Conservation (phyloP, 1,140 invertebrate genomes). For the Philopotamus ludificatus region DNA sequence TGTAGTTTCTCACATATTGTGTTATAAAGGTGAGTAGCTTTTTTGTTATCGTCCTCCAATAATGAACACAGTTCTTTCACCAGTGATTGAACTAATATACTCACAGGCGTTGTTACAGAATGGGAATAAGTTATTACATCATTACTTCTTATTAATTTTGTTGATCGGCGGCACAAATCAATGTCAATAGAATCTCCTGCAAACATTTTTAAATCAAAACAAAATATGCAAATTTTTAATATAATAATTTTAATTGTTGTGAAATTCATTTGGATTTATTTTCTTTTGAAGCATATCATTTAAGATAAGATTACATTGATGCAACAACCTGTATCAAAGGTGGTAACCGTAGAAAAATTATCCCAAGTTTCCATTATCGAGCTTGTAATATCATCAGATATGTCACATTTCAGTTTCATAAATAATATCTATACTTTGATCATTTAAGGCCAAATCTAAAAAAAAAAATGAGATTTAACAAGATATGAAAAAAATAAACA, state of each 20-base stretch:
- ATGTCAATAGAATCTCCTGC: constrained; percentile 17
- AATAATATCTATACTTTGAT: too few species aligned
- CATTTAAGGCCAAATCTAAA: not conserved
- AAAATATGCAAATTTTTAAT: too few species aligned
- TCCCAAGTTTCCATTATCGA: too few species aligned
- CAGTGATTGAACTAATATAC: constrained; percentile 63
- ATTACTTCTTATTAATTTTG: constrained; percentile 1
- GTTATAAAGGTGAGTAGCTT: constrained; percentile 60
- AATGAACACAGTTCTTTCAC: constrained; percentile 63
- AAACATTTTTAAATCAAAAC: too few species aligned
- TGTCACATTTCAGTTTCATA: too few species aligned
- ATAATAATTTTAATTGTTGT: too few species aligned
- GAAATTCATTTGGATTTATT: too few species aligned
- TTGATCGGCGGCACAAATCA: constrained; percentile 7
- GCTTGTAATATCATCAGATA: too few species aligned
- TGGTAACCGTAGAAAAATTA: not conserved
- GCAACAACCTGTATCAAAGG: constrained; percentile 16
- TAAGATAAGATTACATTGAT: too few species aligned
- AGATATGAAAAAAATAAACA: too few species aligned
- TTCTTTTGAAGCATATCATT: too few species aligned
- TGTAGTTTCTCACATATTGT: constrained; percentile 64
- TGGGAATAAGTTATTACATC: not conserved
- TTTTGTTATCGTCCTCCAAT: constrained; percentile 58
- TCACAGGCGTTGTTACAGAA: constrained; percentile 55
- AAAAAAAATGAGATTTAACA: too few species aligned